These are phyloP conservation scores for Cheilosia pagana DNA, from an alignment of 2,888 invertebrate species.

Conservation along the genomic window DNA sequence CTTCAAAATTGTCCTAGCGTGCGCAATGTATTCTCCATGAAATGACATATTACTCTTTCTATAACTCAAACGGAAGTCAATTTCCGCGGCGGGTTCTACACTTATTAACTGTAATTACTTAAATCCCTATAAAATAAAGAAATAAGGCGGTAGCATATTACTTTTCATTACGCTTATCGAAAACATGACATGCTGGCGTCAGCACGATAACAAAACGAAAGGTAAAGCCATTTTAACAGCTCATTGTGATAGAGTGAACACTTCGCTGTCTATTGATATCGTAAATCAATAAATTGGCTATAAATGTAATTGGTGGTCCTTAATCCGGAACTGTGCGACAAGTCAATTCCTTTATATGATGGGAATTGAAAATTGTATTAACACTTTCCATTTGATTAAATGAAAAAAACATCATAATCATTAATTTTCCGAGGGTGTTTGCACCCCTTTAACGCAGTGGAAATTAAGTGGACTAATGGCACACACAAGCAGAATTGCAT, in stretches of 20 bases:
- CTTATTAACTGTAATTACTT: constrained; percentile 39
- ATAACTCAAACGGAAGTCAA: constrained; percentile 6
- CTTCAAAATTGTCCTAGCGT: constrained; percentile 30
- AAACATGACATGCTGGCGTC: constrained; percentile 30
- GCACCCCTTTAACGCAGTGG: constrained; percentile 19
- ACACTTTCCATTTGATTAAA: constrained; percentile 11
- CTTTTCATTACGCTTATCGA: constrained; percentile 20
- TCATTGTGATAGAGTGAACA: constrained; percentile 19
- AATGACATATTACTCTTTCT: constrained; percentile 13
- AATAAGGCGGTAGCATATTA: constrained; percentile 10
- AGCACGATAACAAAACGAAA: constrained; percentile 16
- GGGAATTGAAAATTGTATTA: neutral
- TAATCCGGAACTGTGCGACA: neutral
- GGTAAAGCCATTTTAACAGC: constrained; percentile 21
- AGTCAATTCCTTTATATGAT: neutral
- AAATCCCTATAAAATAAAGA: neutral
- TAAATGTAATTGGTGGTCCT: constrained; percentile 5
- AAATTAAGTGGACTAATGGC: constrained; percentile 12
- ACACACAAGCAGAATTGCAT: constrained; percentile 1
- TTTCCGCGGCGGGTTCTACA: constrained; percentile 10
- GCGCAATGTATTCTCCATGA: neutral
- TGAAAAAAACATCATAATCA: neutral
- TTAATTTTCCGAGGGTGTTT: constrained; percentile 19
- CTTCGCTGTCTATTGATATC: neutral
- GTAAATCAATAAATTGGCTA: neutral